Percentiles rank a stretch among this genome's conserved stretches.
Conservation (phyloP, 2,797 vertebrate genomes). For the Uromys caudimaculatus region DNA sequence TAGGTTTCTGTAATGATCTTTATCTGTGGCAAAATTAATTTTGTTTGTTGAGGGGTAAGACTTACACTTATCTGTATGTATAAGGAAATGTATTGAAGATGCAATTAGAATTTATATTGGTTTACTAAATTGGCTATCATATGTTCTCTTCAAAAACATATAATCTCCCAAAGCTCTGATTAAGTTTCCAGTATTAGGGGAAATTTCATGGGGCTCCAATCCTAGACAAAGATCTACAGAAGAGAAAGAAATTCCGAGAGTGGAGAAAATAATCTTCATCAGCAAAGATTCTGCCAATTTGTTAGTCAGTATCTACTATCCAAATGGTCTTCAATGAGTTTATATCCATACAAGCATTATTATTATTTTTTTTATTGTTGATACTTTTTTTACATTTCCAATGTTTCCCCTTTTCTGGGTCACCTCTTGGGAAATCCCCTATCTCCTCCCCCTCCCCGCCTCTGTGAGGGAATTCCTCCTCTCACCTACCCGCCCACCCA, state of each 20-base stretch:
- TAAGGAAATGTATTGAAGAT: neutral
- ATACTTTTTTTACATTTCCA: too few relatives aligned
- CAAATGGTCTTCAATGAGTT: neutral
- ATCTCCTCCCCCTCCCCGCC: too few relatives aligned
- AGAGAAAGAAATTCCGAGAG: too few relatives aligned
- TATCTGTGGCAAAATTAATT: neutral
- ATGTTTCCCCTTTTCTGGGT: too few relatives aligned
- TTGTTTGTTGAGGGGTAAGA: neutral
- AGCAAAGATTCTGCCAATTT: neutral
- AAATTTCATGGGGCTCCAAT: neutral
- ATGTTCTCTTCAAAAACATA: too few relatives aligned
- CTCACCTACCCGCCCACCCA: too few relatives aligned
- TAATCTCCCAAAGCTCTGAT: neutral
- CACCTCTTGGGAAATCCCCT: too few relatives aligned
- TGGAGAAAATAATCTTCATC: neutral
- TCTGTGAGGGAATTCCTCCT: too few relatives aligned
- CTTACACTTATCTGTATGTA: too few relatives aligned
- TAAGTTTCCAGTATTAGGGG: neutral
- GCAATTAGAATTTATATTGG: neutral
- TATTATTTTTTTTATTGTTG: too few relatives aligned
- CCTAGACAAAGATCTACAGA: neutral
- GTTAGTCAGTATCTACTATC: neutral
- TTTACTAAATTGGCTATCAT: neutral
- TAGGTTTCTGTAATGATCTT: neutral
- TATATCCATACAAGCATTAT: too few relatives aligned